Percentiles rank a stretch among this genome's conserved stretches.
phyloP scores from a whole-genome alignment of 2,888 invertebrate species.

The Pollenia angustigena region DNA sequence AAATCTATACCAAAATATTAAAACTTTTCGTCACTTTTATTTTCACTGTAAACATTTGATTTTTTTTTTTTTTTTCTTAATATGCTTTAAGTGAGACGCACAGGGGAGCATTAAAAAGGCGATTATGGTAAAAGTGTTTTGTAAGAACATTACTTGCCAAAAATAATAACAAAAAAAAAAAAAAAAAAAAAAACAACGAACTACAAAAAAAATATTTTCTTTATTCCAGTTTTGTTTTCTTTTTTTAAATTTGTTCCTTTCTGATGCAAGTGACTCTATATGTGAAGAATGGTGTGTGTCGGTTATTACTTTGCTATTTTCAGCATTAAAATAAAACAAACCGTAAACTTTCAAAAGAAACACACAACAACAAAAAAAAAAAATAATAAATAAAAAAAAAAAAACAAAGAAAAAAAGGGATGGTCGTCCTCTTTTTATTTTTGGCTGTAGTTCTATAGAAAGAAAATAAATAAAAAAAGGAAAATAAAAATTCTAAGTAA shows the following conservation, averaged over 20 bases:
- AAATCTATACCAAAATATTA: too few species aligned
- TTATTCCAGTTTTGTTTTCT: constrained; percentile 29
- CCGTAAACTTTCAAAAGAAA: constrained; percentile 26
- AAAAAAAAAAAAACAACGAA: not conserved
- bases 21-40: not conserved
- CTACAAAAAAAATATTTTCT: constrained; percentile 39
- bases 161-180: not conserved
- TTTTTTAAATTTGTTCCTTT: constrained; percentile 23
- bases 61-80: not conserved
- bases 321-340: constrained; percentile 46
- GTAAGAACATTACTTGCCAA: constrained; percentile 66
- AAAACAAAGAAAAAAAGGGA: not conserved
- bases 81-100: not conserved
- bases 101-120: constrained; percentile 39
- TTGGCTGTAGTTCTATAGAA: not conserved
- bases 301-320: constrained; percentile 62
- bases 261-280: not conserved
- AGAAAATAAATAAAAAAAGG: not conserved
- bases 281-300: not conserved
- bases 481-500: constrained; percentile 42
- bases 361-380: not conserved
- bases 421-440: not conserved
- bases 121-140: constrained; percentile 68
- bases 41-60: not conserved
- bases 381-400: not conserved